Percentiles rank a stretch among this genome's conserved stretches.
These are phyloP conservation scores for Macrophya alboannulata DNA, from an alignment of 2,888 invertebrate species.

Conservation along the genomic window DNA sequence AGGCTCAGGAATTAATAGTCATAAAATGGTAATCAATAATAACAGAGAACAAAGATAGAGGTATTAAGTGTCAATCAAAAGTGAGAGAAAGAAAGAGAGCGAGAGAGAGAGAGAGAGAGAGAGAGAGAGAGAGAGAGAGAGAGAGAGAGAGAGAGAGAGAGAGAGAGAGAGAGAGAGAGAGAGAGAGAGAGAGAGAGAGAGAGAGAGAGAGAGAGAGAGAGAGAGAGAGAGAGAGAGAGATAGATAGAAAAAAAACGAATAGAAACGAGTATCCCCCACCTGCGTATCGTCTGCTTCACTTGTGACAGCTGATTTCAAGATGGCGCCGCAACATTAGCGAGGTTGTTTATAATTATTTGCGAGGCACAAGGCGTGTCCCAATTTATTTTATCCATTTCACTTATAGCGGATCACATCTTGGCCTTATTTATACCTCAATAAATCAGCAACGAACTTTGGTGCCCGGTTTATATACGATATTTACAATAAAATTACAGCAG, in stretches of 20 bases:
- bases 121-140: conserved; percentile 4
- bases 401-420: conserved; percentile 27
- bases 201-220: conserved; percentile 1
- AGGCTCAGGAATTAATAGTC: not conserved
- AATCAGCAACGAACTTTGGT: not conserved
- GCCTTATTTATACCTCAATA: not conserved
- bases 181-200: conserved; percentile 4
- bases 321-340: conserved; percentile 58
- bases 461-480: not conserved
- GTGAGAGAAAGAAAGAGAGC: not conserved
- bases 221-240: not conserved
- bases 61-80: conserved; percentile 43
- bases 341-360: conserved; percentile 34
- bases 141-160: conserved; percentile 1
- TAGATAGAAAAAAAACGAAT: not conserved
- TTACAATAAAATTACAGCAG: not conserved
- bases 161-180: not conserved
- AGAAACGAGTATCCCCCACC: conserved; percentile 62
- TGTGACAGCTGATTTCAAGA: conserved; percentile 72
- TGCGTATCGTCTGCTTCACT: conserved; percentile 72
- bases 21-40: conserved; percentile 46
- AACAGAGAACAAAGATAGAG: conserved; percentile 32
- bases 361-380: conserved; percentile 32
- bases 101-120: conserved; percentile 7
- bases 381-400: conserved; percentile 18